Evolutionary conservation across 1,140 invertebrate genomes (phyloP), one percentile per base, ranked within the genome.

Genomic region (Akabosia matsudoensis): DNA sequence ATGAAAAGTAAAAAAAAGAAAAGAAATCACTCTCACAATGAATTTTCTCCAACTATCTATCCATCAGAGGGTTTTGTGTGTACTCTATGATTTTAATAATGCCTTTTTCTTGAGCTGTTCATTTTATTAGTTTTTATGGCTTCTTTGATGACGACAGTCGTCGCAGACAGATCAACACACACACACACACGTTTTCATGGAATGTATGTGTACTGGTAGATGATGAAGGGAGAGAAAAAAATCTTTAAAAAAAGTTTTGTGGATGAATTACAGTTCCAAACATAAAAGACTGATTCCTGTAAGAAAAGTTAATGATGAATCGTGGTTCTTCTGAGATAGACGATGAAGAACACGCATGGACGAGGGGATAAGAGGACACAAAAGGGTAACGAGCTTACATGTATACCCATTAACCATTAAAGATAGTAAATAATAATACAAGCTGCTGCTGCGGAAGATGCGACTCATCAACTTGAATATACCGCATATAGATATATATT

Each of bases 81-180:
- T 45, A 45, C 37, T 45, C 37, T 56, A 56, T 56, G 54, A 56
- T 56, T 56, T 16, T 16, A 56, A 56, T 56, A 10, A 56, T 56
- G 54, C 10, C 37, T 45, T 18, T 45, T 45, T 45, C 37, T 56
- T 22, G 14, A 24, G 22, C 54, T 56, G 54, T 56, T 22, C 54
- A 56, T 56, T 56, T 56, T 24, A 24, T 56, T 56, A 56, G n/a
- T 56, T 56, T 56, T 56, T 56, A 56, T 56, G 7, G 54, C 22
- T 10, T 56, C 37, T 10, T 18, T 18, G 37, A 45, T 18, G 37
- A 45, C 37, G 37, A 45, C 37, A 18, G n/a, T n/a, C n/a, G n/a
- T n/a, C n/a, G n/a, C n/a, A n/a, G n/a, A n/a, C n/a, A n/a, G n/a
- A n/a, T n/a, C n/a, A n/a, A n/a, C n/a, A n/a, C n/a, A n/a, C n/a